A percentile compares a stretch with the other conserved stretches of the same genome.
Conservation (phyloP, 1,140 invertebrate species). For the Dolichoris vasculosae region DNA sequence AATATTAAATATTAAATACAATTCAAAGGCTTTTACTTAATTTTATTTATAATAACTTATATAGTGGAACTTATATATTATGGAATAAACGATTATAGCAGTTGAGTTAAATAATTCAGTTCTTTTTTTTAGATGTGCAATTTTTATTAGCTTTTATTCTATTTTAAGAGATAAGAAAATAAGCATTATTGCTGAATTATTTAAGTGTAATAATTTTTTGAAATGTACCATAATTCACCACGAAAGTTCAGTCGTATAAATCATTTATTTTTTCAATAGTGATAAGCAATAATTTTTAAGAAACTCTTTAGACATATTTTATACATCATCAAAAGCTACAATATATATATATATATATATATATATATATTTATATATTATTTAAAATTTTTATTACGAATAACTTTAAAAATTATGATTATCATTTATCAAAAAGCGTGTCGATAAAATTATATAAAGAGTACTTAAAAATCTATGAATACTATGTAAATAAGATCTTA, state of each 20-base stretch:
- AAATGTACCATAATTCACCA: background rate
- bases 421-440: too few species aligned
- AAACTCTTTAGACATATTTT: background rate
- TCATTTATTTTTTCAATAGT: background rate
- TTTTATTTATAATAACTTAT: background rate
- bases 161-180: background rate
- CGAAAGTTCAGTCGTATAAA: background rate
- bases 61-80: too few species aligned
- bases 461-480: too few species aligned
- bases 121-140: background rate
- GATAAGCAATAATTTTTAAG: background rate
- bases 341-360: background rate
- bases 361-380: background rate
- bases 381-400: background rate
- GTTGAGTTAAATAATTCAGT: background rate
- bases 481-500: too few species aligned
- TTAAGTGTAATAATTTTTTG: background rate
- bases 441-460: too few species aligned
- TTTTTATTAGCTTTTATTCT: background rate
- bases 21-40: background rate
- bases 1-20: background rate
- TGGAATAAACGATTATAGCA: background rate
- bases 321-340: background rate
- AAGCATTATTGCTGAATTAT: background rate
- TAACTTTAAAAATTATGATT: background rate